Evolutionary conservation across 2,797 vertebrate genomes (phyloP).

Genomic region (Novumbra hubbsi): DNA sequence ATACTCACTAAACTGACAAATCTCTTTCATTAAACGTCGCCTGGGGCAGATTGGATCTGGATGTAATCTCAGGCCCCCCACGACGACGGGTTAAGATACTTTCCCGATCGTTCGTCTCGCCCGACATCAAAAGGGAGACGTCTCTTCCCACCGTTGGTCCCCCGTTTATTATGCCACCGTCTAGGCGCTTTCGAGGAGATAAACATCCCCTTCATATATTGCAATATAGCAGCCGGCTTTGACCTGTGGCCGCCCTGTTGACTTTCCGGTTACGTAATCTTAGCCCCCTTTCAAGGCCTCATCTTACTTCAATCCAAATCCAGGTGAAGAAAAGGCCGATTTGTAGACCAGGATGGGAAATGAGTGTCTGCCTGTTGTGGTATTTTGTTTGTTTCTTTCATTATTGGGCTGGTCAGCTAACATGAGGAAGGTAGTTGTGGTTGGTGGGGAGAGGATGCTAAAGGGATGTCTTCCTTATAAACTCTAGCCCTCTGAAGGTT

Average conservation of each 20-base stretch:
- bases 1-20: constrained; percentile 44
- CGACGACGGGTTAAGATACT: constrained; percentile 37
- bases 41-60: constrained; percentile 46
- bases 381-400: constrained; percentile 65
- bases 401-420: constrained; percentile 51
- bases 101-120: constrained; percentile 41
- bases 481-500: constrained; percentile 41
- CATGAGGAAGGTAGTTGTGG: constrained; percentile 48
- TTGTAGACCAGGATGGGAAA: constrained; percentile 68
- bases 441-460: constrained; percentile 33
- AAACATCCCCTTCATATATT: constrained; percentile 56
- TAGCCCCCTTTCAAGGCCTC: constrained; percentile 44
- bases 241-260: constrained; percentile 52
- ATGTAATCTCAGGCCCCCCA: constrained; percentile 32
- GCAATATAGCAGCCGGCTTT: constrained; percentile 53
- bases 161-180: constrained; percentile 56
- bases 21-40: constrained; percentile 42
- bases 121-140: constrained; percentile 46
- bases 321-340: constrained; percentile 46
- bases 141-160: constrained; percentile 34
- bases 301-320: constrained; percentile 64
- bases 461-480: constrained; percentile 47
- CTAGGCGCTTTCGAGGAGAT: constrained; percentile 51
- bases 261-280: constrained; percentile 45
- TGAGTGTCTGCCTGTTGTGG: constrained; percentile 67